phyloP scores from a whole-genome alignment of 2,888 invertebrate genomes.

The Drosophila tripunctata region DNA sequence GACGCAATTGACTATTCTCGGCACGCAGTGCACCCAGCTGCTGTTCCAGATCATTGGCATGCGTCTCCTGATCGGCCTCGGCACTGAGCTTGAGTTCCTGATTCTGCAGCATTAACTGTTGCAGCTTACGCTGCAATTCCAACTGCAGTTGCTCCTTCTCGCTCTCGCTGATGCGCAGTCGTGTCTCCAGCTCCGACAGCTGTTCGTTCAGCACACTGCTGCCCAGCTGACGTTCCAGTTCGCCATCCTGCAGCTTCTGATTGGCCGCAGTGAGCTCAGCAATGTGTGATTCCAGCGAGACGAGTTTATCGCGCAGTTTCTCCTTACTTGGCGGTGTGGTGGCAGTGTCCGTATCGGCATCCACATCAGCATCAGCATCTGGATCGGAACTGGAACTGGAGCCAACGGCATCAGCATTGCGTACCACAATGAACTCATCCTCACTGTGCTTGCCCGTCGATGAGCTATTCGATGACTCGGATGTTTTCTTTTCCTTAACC shows the following conservation, averaged over 20 bases:
- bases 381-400: slow-evolving; percentile 49
- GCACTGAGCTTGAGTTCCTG: slow-evolving; percentile 76
- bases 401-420: slow-evolving; percentile 71
- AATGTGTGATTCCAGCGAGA: slow-evolving; percentile 74
- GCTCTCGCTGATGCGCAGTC: slow-evolving; percentile 69
- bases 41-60: slow-evolving; percentile 70
- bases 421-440: slow-evolving; percentile 82
- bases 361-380: slow-evolving; percentile 42
- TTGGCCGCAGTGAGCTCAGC: slow-evolving; percentile 74
- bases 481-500: slow-evolving; percentile 76
- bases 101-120: slow-evolving; percentile 75
- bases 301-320: slow-evolving; percentile 82
- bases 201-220: slow-evolving; percentile 73
- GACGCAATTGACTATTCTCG: slow-evolving; percentile 71
- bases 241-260: slow-evolving; percentile 74
- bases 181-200: slow-evolving; percentile 69
- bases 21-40: slow-evolving; percentile 67
- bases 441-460: slow-evolving; percentile 80
- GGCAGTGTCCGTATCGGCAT: slow-evolving; percentile 36
- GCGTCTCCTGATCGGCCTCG: slow-evolving; percentile 77
- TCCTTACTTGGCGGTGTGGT: slow-evolving; percentile 73
- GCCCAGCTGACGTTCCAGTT: slow-evolving; percentile 78
- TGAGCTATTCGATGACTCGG: slow-evolving; percentile 75
- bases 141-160: slow-evolving; percentile 79
- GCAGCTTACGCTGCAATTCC: slow-evolving; percentile 75